phyloP scores from a whole-genome alignment of 2,888 invertebrate species.

The Drosophila trichaetosa region DNA sequence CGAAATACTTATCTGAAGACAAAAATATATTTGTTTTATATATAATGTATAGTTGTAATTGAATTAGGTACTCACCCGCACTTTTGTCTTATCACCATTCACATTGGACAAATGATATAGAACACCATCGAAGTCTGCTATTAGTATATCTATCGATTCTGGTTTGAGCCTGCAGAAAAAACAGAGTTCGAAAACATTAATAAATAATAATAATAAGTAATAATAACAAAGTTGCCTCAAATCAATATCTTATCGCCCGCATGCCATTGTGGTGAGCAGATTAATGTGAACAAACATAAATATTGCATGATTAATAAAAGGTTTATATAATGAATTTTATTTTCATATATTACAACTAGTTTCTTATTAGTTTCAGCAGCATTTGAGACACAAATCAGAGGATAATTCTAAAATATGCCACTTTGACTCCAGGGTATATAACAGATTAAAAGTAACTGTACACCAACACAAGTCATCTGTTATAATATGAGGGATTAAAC shows the following conservation, averaged over 20 bases:
- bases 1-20: constrained; percentile 95
- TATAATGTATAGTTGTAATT: neutral
- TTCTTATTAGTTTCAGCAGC: constrained; percentile 2
- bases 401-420: constrained; percentile 25
- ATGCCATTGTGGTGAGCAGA: constrained; percentile 20
- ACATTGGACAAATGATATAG: constrained; percentile 99
- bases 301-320: constrained; percentile 7
- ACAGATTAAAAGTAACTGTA: constrained; percentile 21
- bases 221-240: neutral
- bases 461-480: constrained; percentile 54
- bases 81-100: constrained; percentile 98
- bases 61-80: constrained; percentile 90
- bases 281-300: constrained; percentile 18
- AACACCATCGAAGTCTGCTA: constrained; percentile 99
- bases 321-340: neutral
- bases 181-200: constrained; percentile 10
- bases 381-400: constrained; percentile 42
- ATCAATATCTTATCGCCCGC: constrained; percentile 52
- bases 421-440: constrained; percentile 1
- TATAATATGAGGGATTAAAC: constrained; percentile 32
- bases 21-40: constrained; percentile 17
- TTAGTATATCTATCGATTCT: constrained; percentile 96
- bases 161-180: constrained; percentile 88
- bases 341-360: neutral
- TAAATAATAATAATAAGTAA: constrained; percentile 7